phyloP scores from a whole-genome alignment of 2,797 vertebrate species.

The Acropternis orthonyx region DNA sequence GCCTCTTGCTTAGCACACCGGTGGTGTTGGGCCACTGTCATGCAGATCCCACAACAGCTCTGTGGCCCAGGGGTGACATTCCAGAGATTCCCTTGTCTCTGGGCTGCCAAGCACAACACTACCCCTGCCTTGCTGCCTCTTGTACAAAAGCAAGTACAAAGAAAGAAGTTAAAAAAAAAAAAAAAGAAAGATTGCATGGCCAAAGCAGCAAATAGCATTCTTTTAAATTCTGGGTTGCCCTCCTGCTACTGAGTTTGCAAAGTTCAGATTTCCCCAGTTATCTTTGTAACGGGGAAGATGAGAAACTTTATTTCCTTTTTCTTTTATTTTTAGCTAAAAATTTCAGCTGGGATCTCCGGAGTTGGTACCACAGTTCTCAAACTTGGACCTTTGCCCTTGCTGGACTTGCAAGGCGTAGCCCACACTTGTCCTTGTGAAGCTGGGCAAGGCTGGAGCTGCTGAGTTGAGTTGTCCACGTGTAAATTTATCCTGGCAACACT shows the following conservation, averaged over 20 bases:
- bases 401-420: not conserved
- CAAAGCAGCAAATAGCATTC: not conserved
- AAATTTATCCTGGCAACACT: not conserved
- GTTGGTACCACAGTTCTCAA: not conserved
- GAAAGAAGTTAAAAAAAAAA: not conserved
- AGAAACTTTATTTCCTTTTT: not conserved
- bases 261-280: not conserved
- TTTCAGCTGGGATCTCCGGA: not conserved
- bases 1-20: not conserved
- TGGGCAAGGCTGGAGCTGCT: not conserved
- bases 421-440: not conserved
- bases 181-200: not conserved
- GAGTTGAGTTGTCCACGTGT: not conserved
- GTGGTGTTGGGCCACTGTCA: not conserved
- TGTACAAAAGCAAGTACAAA: not conserved
- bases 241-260: not conserved
- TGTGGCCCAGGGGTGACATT: not conserved
- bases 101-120: not conserved
- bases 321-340: not conserved
- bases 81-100: not conserved
- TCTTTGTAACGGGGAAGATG: not conserved
- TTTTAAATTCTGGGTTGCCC: not conserved
- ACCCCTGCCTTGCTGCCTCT: rapidly evolving
- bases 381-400: not conserved
- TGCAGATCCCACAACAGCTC: rapidly evolving